Percentiles rank a stretch among this genome's conserved stretches.
These are phyloP conservation scores for Galago senegalensis DNA, from an alignment of 2,797 vertebrate genomes.

Conservation along the genomic window DNA sequence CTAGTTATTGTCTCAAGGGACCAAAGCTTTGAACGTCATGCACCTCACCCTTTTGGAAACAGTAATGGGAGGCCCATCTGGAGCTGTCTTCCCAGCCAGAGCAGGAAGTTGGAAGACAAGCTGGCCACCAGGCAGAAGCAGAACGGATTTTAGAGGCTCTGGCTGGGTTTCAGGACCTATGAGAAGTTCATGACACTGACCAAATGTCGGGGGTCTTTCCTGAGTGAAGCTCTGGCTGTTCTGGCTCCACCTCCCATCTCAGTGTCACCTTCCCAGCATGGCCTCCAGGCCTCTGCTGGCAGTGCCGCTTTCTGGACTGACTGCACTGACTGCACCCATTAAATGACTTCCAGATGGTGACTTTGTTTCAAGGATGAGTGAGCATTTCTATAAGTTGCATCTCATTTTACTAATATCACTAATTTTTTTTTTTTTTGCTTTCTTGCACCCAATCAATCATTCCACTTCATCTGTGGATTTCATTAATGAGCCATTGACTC, in stretches of 20 bases:
- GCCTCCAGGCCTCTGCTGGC: neutral
- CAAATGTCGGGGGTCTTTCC: neutral
- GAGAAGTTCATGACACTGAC: neutral
- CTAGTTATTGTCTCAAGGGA: neutral
- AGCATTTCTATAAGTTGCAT: constrained; percentile 30
- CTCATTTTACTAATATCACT: constrained; percentile 53
- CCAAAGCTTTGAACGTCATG: neutral
- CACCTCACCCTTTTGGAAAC: neutral
- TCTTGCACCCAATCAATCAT: constrained; percentile 48
- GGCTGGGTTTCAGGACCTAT: neutral
- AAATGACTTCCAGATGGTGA: constrained; percentile 56
- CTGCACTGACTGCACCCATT: neutral
- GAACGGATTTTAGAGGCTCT: neutral
- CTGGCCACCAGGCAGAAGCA: neutral
- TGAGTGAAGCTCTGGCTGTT: neutral
- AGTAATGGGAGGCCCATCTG: neutral
- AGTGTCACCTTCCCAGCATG: neutral
- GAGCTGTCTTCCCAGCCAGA: neutral
- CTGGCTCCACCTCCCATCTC: neutral
- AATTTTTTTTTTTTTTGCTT: constrained; percentile 39
- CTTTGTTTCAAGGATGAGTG: constrained; percentile 24
- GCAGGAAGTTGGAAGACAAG: neutral
- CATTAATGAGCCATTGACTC: constrained; percentile 59
- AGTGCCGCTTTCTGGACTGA: neutral
- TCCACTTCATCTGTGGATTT: constrained; percentile 48